Base-by-base conservation (phyloP, 2,888 invertebrate genomes). In the Saturnia pavonia region DNA sequence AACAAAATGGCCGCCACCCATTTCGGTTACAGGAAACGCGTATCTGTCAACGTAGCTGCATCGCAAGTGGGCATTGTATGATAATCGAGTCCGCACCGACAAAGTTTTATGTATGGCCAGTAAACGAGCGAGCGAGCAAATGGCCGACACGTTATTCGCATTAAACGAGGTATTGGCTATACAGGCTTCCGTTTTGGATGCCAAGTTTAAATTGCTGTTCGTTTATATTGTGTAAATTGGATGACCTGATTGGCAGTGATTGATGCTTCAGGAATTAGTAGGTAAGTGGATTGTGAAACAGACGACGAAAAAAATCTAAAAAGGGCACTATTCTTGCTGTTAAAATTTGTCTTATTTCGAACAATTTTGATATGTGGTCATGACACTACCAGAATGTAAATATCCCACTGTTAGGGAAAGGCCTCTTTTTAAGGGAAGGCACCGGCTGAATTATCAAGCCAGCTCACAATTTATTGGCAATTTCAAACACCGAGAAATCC, bases 21-120 rank as follows among this genome's bases (percentile, higher is more conserved):
- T 90, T 92, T 91, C 85, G 91, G 90, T 87, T 86, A 87, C 87
- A 91, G 91, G 92, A 93, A 92, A 91, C 89, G 91, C 88, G 90
- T 91, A 91, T 91, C 92, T 92, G 92, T 92, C 92, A 92, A 86
- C 89, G 84, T 82, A 82, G 86, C 85, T 81, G 91, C 91, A 91
- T 92, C 86, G 88, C 91, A 90, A 93, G 91, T 89, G 88, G 89
- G 85, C 82, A 94, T 94, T 94, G 93, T 94, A 93, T 94, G 93
- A 92, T 93, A 94, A 94, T 94, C 85, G 82, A 78, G 72, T 48
- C 80, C 80, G 85, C 85, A 86, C 89, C 89, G 91, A 91, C 91
- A 91, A 91, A 91, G 92, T 91, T 89, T 86, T 82, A 78, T 77
- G 81, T 80, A 85, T 78, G 88, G 91, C 90, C 84, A 83, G 76